Percentiles rank a stretch among this genome's conserved stretches.
Evolutionary conservation across 2,888 invertebrate species (phyloP).

Genomic region (Dicycla oo): DNA sequence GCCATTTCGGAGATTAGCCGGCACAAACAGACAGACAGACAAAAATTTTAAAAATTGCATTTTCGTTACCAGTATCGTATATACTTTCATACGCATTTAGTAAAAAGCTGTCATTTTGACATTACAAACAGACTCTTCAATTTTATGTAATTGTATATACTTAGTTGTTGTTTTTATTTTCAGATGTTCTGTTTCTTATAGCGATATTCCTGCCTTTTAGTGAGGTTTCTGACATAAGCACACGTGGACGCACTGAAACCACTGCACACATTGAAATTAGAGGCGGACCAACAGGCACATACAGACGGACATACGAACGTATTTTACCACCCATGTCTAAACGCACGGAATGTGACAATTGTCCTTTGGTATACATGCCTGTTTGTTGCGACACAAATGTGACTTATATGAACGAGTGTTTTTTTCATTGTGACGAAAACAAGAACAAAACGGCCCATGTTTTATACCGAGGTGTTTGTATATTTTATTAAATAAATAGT

Average conservation of each 20-base stretch:
- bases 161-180: slow-evolving; percentile 1
- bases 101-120: too few relatives aligned
- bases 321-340: not conserved
- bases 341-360: fast-evolving
- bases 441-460: not conserved
- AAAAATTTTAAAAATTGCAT: too few relatives aligned
- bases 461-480: not conserved
- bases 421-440: not conserved
- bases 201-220: not conserved
- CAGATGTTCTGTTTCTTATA: slow-evolving; percentile 1
- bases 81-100: too few relatives aligned
- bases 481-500: slow-evolving; percentile 19
- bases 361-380: not conserved
- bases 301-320: not conserved
- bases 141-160: too few relatives aligned
- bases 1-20: too few relatives aligned
- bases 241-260: too few relatives aligned
- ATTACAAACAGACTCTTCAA: too few relatives aligned
- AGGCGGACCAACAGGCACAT: too few relatives aligned
- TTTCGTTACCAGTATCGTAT: too few relatives aligned
- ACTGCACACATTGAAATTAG: too few relatives aligned
- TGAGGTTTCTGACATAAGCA: not conserved
- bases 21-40: too few relatives aligned
- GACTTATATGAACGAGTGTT: slow-evolving; percentile 15
- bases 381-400: slow-evolving; percentile 1